Conservation (phyloP, 2,113 vertebrate genomes). For the Hyperoodon ampullatus region DNA sequence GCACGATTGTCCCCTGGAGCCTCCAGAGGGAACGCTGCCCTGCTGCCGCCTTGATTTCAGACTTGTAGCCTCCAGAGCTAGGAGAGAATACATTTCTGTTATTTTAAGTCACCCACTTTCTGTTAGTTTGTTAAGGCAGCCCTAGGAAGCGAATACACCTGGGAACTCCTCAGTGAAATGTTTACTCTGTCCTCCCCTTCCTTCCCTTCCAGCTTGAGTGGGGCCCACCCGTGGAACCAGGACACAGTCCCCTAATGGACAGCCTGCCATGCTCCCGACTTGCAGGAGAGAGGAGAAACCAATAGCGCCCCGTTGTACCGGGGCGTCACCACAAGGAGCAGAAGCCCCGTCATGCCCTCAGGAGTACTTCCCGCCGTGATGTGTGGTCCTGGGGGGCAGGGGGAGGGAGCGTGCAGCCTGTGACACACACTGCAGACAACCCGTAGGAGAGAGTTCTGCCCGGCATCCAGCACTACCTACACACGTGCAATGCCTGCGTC, state of each 20-base stretch:
- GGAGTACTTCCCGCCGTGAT: neutral
- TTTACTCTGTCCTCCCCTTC: neutral
- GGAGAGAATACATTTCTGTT: neutral
- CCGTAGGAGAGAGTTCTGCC: too few species aligned
- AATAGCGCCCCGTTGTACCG: neutral
- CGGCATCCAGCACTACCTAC: accelerated
- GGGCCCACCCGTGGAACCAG: neutral
- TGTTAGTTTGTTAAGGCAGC: neutral
- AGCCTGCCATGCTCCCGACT: too few species aligned
- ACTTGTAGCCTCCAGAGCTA: neutral
- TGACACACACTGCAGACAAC: accelerated
- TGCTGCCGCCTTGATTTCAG: neutral
- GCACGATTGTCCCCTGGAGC: too few species aligned
- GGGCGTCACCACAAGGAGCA: neutral
- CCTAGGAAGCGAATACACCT: neutral
- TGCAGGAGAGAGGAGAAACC: neutral
- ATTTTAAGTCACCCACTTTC: neutral
- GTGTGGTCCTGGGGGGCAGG: accelerated
- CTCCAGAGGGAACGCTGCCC: neutral
- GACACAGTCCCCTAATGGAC: too few species aligned
- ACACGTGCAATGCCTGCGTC: accelerated
- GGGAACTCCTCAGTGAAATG: neutral
- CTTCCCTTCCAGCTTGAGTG: neutral
- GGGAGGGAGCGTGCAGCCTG: neutral
- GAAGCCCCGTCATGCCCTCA: accelerated